Conservation (phyloP, 2,113 vertebrate species). For the Ammodytes dubius region DNA sequence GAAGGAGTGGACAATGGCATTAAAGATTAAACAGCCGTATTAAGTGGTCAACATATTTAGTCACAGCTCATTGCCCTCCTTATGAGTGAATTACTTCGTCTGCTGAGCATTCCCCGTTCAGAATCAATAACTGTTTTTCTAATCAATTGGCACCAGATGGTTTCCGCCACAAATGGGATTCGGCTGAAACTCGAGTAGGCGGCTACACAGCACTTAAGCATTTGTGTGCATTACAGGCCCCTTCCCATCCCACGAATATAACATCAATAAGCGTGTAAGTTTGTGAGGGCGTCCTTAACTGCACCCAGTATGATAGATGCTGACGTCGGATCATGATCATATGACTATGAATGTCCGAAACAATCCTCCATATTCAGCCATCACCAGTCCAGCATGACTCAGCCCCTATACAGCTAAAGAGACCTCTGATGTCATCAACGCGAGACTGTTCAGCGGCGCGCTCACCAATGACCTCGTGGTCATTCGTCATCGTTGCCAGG, state of each 20-base stretch:
- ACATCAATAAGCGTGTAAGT: constrained; percentile 55
- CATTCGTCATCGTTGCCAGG: constrained; percentile 55
- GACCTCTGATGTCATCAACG: constrained; percentile 55
- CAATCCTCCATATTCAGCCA: constrained; percentile 26
- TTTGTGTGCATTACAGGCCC: constrained; percentile 52
- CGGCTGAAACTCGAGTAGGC: constrained; percentile 62
- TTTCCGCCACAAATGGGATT: constrained; percentile 63
- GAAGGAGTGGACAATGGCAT: constrained; percentile 36
- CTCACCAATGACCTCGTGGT: constrained; percentile 31
- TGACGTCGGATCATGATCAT: constrained; percentile 34
- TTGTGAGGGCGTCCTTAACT: constrained; percentile 8
- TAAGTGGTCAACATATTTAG: constrained; percentile 52
- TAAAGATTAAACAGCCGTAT: constrained; percentile 71
- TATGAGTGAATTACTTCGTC: constrained; percentile 54
- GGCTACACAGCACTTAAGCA: constrained; percentile 25
- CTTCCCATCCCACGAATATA: constrained; percentile 41
- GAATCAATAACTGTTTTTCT: constrained; percentile 75
- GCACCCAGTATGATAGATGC: not conserved
- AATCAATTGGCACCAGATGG: constrained; percentile 79
- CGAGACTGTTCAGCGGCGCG: constrained; percentile 33
- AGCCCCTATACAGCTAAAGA: not conserved
- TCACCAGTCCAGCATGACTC: constrained; percentile 57
- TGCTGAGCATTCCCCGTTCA: constrained; percentile 50
- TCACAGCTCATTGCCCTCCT: constrained; percentile 51
- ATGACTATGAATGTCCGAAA: constrained; percentile 18